Base-by-base conservation (phyloP, 2,888 invertebrate species). In the Idaea biselata region DNA sequence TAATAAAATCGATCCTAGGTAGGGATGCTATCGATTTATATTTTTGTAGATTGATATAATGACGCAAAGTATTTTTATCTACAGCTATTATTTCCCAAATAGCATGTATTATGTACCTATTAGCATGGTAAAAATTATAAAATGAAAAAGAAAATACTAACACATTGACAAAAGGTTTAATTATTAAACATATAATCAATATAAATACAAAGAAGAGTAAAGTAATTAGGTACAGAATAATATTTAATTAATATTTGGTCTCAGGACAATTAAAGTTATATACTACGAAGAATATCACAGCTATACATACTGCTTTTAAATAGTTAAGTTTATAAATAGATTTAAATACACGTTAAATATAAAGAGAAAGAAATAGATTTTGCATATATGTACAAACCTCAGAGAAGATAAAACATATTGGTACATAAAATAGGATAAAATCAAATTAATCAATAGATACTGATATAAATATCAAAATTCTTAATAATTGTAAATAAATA, bases 251-350 rank as follows among this genome's bases (percentile, higher is more conserved):
- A 61, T 75, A 73, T 77, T 74, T 77, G 76, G 73, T 76, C 67
- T 68, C 58, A 62, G 58, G 60, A 58, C 73, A 68, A 69, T 60
- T 64, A 63, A 69, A 55, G 55, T 63, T 58, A 70, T 62, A 60
- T 60, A 67, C 63, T 62, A 66, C 58, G 56, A 71, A 60, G 66
- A 72, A 73, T 86, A 89, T 89, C 89, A 89, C 89, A 89, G 88
- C 74, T 82, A 83, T 61, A 75, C 73, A 87, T 88, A 89, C 87
- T 78, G 87, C 88, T 75, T 64, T 14, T 14, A 55, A 18, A 66
- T 32, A 58, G 18, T 58, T 58, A 16, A 61, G 55, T 53, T 6
- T 53, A 53, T 25, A 8, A 18, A 25, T 31, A 56, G 18, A 56
- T 68, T 67, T 54, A 66, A 59, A 64, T 16, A 65, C 18, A 60